Evolutionary conservation across 2,888 invertebrate species (phyloP).

Genomic region (Theodoxus fluviatilis): DNA sequence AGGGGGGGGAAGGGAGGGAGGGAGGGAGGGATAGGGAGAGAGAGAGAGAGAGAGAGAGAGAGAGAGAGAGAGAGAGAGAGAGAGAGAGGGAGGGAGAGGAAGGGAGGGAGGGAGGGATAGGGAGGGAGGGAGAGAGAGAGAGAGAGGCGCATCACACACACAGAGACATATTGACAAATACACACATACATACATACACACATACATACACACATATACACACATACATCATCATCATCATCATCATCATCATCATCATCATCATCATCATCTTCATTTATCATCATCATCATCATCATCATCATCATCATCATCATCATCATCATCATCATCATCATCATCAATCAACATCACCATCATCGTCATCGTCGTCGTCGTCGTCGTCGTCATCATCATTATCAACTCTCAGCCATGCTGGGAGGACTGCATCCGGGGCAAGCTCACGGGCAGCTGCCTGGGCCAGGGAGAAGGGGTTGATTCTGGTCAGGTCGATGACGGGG

Average conservation of each 20-base stretch:
- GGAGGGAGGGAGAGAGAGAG: background rate
- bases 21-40: background rate
- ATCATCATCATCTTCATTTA: slow-evolving; percentile 3
- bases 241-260: no score
- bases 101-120: background rate
- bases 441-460: no score
- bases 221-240: no score
- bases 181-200: background rate
- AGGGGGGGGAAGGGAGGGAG: background rate
- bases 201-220: no score
- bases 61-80: slow-evolving; percentile 5
- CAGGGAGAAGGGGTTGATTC: no score
- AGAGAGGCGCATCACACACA: slow-evolving; percentile 5
- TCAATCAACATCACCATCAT: background rate
- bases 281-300: slow-evolving; percentile 32
- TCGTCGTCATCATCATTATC: background rate
- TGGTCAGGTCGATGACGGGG: no score
- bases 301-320: slow-evolving; percentile 28
- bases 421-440: no score
- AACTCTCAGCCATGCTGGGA: no score
- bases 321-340: slow-evolving; percentile 29
- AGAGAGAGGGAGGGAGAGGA: background rate
- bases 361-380: slow-evolving; percentile 15
- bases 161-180: background rate
- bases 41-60: background rate